Percentiles rank a stretch among this genome's conserved stretches.
Evolutionary conservation across 2,888 invertebrate species (phyloP).

Genomic region (Ethmia dodecea): DNA sequence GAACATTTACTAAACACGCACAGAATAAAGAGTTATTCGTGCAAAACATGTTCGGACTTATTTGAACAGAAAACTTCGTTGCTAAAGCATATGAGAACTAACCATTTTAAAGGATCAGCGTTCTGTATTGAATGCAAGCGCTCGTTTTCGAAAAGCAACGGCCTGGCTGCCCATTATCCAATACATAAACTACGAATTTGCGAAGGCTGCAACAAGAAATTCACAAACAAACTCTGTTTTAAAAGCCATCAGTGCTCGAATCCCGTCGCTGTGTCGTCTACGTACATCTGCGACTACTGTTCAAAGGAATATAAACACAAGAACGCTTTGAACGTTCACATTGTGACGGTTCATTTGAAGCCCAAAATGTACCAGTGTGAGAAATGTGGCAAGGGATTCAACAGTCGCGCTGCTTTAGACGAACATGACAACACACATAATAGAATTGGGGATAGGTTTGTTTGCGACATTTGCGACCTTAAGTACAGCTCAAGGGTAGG

Average conservation of each 20-base stretch:
- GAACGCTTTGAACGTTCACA: conserved; percentile 28
- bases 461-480: conserved; percentile 32
- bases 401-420: conserved; percentile 25
- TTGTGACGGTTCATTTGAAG: conserved; percentile 26
- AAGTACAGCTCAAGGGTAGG: conserved; percentile 40
- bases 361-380: conserved; percentile 32
- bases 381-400: conserved; percentile 38
- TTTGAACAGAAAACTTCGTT: conserved; percentile 18
- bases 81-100: background rate
- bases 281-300: conserved; percentile 43
- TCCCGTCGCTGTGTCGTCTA: background rate
- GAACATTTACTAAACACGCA: conserved; percentile 26
- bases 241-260: conserved; percentile 28
- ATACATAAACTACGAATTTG: conserved; percentile 31
- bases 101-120: conserved; percentile 1
- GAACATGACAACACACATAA: conserved; percentile 43
- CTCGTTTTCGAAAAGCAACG: conserved; percentile 22
- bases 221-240: conserved; percentile 35
- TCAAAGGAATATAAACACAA: conserved; percentile 28
- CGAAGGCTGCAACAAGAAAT: conserved; percentile 27
- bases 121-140: conserved; percentile 31
- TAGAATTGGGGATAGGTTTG: conserved; percentile 30
- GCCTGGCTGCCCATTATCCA: conserved; percentile 27
- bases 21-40: conserved; percentile 19
- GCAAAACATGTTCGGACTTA: conserved; percentile 28